Evolutionary conservation across 2,888 invertebrate genomes (phyloP).

Genomic region (Standfussiana lucernea): DNA sequence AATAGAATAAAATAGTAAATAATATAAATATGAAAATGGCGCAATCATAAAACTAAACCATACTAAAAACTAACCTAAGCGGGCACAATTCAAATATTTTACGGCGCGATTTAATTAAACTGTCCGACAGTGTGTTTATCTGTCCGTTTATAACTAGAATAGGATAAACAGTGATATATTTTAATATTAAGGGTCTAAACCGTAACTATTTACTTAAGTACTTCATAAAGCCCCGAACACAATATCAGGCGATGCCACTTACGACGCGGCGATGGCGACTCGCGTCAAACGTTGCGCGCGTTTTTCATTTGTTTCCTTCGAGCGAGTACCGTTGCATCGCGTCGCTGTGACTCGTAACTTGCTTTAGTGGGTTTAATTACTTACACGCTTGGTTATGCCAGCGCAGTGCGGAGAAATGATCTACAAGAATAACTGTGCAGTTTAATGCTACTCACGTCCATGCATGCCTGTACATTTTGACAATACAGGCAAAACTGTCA

Average conservation of each 20-base stretch:
- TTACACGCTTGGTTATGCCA: no score
- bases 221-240: neutral
- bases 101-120: conserved; percentile 44
- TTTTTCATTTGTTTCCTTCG: neutral
- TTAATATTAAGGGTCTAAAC: conserved; percentile 1
- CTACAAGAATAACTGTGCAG: neutral
- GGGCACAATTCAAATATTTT: conserved; percentile 34
- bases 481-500: neutral
- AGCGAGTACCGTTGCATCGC: neutral
- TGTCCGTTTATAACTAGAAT: conserved; percentile 17
- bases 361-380: neutral
- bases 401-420: no score
- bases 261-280: neutral
- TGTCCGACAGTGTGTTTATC: conserved; percentile 30
- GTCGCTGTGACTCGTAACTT: neutral
- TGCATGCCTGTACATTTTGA: neutral
- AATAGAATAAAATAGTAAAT: neutral
- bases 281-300: neutral
- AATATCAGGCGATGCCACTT: neutral
- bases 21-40: neutral
- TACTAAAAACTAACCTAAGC: conserved; percentile 1
- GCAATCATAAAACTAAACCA: neutral
- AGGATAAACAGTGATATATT: conserved; percentile 21
- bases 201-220: conserved; percentile 5
- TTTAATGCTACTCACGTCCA: neutral